Evolutionary conservation across 2,888 invertebrate species (phyloP), one percentile per base, ranked within the genome.

Genomic region (Stomorhina lunata): DNA sequence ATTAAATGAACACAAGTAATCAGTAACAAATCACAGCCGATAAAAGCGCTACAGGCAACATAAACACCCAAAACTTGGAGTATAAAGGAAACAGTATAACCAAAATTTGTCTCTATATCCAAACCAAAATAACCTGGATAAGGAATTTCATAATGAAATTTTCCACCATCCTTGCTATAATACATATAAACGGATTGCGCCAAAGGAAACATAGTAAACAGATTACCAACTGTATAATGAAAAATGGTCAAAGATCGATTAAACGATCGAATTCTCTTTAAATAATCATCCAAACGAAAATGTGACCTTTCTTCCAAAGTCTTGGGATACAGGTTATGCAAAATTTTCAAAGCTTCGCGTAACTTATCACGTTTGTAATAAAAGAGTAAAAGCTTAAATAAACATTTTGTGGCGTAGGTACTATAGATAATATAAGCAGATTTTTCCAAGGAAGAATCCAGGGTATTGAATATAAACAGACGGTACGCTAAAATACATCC

Each of bases 21-120:
- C 0, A 86, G 29, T 20, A 87, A 17, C 5, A 86, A 65, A 80
- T 87, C 86, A 4, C 84, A 66, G 2, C 85, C 85, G 20, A 86
- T 22, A 76, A 84, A 86, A 0, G 69, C 34, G 22, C 66, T 72
- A 4, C 84, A 84, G 2, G 76, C 22, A 15, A 7, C 15, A 50
- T 78, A 85, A 0, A 80, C 55, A n/a, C 1, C 57, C 83, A 45
- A 55, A n/a, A 4, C 59, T 50, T 20, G 86, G 86, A 4, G 20
- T 40, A 80, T 0, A 61, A 84, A 86, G 1, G 73, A 50, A 15
- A 86, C 5, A 0, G 34, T 5, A 72, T 83, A 87, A 0, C 20
- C 0, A 0, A 61, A 2, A 1, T 43, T 48, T 1, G 20, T 37
- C 3, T 59, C 78, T 9, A 20, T 68, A 43, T 85, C 50, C 2